These are phyloP conservation scores for Cordilura impudica DNA, from an alignment of 2,888 invertebrate genomes.

Conservation along the genomic window DNA sequence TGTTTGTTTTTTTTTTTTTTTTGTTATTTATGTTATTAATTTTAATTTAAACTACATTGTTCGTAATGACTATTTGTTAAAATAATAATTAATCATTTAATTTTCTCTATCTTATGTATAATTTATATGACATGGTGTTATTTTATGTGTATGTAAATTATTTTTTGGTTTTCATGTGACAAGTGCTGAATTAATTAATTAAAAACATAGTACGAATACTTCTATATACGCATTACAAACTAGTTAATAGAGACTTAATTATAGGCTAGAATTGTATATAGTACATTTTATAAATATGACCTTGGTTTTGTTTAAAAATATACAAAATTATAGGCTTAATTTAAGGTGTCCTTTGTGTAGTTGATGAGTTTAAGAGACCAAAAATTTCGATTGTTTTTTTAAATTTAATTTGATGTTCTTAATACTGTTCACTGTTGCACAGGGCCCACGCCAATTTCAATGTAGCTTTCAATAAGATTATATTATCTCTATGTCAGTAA, in stretches of 20 bases:
- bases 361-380: background rate
- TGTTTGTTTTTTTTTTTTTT: background rate
- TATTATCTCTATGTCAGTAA: too few species aligned
- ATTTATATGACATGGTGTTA: conserved; percentile 32
- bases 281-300: conserved; percentile 25
- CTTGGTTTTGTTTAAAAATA: conserved; percentile 14
- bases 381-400: background rate
- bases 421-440: too few species aligned
- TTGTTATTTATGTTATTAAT: background rate
- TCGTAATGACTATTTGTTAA: background rate
- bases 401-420: background rate
- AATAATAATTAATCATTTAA: conserved; percentile 37
- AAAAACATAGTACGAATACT: conserved; percentile 9
- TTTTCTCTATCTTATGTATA: conserved; percentile 18
- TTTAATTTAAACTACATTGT: background rate
- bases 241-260: conserved; percentile 59
- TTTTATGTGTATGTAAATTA: conserved; percentile 22
- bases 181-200: conserved; percentile 40
- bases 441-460: too few species aligned
- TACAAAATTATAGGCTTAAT: conserved; percentile 7
- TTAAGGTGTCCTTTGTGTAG: background rate
- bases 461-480: too few species aligned
- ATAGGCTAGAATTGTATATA: conserved; percentile 17
- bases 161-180: conserved; percentile 10
- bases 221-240: conserved; percentile 45